Evolutionary conservation across 2,797 vertebrate species (phyloP).

Genomic region (Tachyglossus aculeatus): DNA sequence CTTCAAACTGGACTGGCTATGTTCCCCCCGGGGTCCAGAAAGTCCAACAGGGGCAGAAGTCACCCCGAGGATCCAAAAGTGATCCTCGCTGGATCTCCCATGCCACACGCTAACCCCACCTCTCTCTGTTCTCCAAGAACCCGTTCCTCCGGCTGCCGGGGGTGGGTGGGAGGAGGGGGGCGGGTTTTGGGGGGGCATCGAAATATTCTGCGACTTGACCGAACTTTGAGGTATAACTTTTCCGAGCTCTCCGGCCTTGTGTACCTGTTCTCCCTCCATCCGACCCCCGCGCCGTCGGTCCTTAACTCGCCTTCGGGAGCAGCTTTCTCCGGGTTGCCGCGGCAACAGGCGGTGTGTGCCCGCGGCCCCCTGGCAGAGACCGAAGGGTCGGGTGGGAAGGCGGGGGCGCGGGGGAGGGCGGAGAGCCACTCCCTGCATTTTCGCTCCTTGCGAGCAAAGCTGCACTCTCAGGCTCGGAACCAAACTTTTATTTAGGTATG

Average conservation of each 20-base stretch:
- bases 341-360: constrained; percentile 49
- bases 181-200: background rate
- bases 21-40: background rate
- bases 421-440: background rate
- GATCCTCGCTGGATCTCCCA: background rate
- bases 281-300: background rate
- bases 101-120: background rate
- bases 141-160: background rate
- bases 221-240: constrained; percentile 27
- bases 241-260: background rate
- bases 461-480: background rate
- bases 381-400: constrained; percentile 6
- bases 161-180: background rate
- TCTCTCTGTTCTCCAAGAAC: background rate
- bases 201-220: background rate
- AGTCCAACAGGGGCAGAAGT: background rate
- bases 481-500: constrained; percentile 4
- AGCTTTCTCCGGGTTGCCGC: constrained; percentile 48
- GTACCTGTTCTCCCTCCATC: background rate
- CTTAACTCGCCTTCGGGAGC: constrained; percentile 26
- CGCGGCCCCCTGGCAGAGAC: no score
- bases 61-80: no score
- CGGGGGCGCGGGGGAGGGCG: background rate
- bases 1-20: background rate
- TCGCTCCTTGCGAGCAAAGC: background rate